A percentile compares a stretch with the other conserved stretches of the same genome.
Conservation (phyloP, 1,140 invertebrate genomes). For the Camponotus floridanus region DNA sequence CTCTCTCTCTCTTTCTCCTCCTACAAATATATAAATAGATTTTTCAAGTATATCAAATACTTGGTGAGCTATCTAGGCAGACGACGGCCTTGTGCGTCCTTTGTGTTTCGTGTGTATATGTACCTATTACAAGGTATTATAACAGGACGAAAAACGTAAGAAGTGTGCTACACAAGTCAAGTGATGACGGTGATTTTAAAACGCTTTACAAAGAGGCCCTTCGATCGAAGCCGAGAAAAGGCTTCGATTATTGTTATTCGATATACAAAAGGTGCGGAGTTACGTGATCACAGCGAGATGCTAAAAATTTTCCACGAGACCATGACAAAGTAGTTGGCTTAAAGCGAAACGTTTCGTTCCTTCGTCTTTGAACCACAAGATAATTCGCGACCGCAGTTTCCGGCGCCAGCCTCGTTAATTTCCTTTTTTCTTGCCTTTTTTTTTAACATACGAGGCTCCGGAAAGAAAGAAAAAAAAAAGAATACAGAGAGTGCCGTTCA, state of each 20-base stretch:
- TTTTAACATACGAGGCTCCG: conserved; percentile 35
- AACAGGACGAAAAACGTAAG: conserved; percentile 51
- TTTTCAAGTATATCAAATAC: conserved; percentile 65
- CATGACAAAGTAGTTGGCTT: conserved; percentile 70
- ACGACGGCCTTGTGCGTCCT: conserved; percentile 49
- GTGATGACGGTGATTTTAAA: conserved; percentile 55
- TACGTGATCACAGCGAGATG: conserved; percentile 79
- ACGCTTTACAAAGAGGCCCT: conserved; percentile 72
- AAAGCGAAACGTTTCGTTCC: background rate
- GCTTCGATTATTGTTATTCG: conserved; percentile 70
- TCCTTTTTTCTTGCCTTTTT: conserved; percentile 22
- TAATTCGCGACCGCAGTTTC: conserved; percentile 62
- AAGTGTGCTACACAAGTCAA: conserved; percentile 25
- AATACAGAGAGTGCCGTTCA: conserved; percentile 47
- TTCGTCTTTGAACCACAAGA: conserved; percentile 25
- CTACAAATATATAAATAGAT: conserved; percentile 71
- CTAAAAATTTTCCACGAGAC: conserved; percentile 72
- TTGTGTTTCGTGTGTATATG: conserved; percentile 41
- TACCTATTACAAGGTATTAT: background rate
- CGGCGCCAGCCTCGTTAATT: conserved; percentile 49
- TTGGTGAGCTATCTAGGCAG: conserved; percentile 64
- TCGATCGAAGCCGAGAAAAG: conserved; percentile 61
- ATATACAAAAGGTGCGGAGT: conserved; percentile 70
- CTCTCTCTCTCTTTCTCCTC: conserved; percentile 14
- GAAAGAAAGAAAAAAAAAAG: conserved; percentile 20